These are phyloP conservation scores for Drosophila mauritiana DNA, from an alignment of 1,140 invertebrate genomes.

Conservation along the genomic window DNA sequence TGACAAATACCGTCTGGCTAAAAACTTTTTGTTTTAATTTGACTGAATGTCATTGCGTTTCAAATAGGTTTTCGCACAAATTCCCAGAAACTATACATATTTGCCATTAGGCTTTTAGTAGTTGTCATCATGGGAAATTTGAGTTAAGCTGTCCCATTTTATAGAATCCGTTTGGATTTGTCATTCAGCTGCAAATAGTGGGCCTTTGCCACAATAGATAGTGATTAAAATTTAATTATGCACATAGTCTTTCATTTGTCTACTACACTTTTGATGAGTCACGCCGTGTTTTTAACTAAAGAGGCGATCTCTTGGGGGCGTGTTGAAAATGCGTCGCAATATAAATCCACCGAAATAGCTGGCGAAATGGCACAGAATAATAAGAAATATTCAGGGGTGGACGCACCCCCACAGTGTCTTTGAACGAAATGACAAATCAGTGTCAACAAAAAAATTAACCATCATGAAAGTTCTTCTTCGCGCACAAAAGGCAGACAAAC, in stretches of 20 bases:
- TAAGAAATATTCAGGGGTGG: slow-evolving; percentile 13
- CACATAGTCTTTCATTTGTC: not conserved
- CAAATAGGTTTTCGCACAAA: not conserved
- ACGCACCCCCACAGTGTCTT: slow-evolving; percentile 5
- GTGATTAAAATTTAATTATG: not conserved
- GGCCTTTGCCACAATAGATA: no score
- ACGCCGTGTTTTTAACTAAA: slow-evolving; percentile 41
- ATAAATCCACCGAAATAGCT: slow-evolving; percentile 38
- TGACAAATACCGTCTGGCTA: no score
- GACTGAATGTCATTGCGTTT: not conserved
- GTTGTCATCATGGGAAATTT: not conserved
- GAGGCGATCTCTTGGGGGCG: slow-evolving; percentile 2
- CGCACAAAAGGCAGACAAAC: slow-evolving; percentile 7
- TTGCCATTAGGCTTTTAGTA: slow-evolving; percentile 9
- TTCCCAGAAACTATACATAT: slow-evolving; percentile 7
- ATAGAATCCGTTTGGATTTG: not conserved
- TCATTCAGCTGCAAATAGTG: not conserved
- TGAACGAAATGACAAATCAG: slow-evolving; percentile 67
- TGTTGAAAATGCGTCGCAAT: slow-evolving; percentile 53
- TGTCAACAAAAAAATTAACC: slow-evolving; percentile 17
- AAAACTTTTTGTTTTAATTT: not conserved
- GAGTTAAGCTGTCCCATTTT: not conserved
- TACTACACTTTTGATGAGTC: slow-evolving; percentile 28
- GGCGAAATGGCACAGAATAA: slow-evolving; percentile 6
- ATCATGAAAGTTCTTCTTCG: slow-evolving; percentile 1